Base-by-base conservation (phyloP, 2,797 vertebrate species). In the Iguana delicatissima region DNA sequence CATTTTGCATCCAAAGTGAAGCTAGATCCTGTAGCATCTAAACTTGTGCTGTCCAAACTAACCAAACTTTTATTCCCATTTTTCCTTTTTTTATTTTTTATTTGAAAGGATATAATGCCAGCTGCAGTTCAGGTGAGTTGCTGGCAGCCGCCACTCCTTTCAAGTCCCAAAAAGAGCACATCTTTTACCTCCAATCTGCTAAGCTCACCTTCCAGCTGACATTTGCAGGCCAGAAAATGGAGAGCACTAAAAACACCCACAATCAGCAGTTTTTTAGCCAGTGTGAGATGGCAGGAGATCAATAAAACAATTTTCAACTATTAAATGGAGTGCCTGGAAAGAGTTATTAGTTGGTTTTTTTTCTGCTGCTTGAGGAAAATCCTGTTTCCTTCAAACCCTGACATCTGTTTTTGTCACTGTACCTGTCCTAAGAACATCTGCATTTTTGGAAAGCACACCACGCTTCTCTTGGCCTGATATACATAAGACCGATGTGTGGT, bases 281-380 rank as follows among this genome's bases (percentile, higher is more conserved):
- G 38, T 35, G 52, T 3, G 2, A 74, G 62, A 69, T 29, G 76
- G 26, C 55, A 20, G 57, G 42, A 46, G 84, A 85, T 87, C 85
- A 87, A 90, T 90, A 83, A 76, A 76, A 64, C 79, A 52, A 76
- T 82, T 90, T 87, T 77, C 55, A 26, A 57, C 16, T 2, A 76
- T 87, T 67, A 82, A 67, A 82, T 76, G 84, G 55, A 64, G 38
- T 67, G 69, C 8, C 24, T 64, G 35, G 35, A 81, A 90, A 83
- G 14, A 22, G 52, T 52, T 22, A 50, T 85, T 80, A 80, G 77
- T 29, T 7, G 32, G 0, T 5, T 29, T 59, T 81, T 24, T 81
- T 24, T 6, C 77, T 62, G 67, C 26, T 35, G 6, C 62, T 74
- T 38, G 50, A 6, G 86, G 77, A 81, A 86, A 74, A 83, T 22